phyloP scores from a whole-genome alignment of 37 sponge, comb jelly and placozoan species.

The Aphrocallistes beatrix region DNA sequence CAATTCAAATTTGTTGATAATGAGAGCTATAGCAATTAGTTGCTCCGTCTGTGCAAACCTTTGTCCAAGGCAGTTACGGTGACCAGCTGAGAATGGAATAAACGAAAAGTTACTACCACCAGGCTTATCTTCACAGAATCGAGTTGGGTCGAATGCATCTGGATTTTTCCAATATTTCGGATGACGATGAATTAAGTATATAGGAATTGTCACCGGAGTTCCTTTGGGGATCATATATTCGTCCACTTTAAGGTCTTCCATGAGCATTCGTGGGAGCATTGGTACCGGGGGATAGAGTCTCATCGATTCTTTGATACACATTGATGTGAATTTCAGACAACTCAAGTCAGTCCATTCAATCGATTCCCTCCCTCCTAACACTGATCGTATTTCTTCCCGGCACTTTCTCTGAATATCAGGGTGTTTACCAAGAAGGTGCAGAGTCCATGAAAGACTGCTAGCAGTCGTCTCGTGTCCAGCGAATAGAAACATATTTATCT shows the following conservation, averaged over 20 bases:
- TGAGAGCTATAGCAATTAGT: background rate
- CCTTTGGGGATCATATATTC: conserved; percentile 15
- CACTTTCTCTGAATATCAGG: background rate
- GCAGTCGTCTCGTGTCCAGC: conserved; percentile 19
- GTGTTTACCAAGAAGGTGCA: background rate
- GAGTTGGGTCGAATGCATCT: background rate
- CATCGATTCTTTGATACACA: conserved; percentile 17
- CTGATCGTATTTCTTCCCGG: conserved; percentile 24
- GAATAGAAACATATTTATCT: conserved; percentile 11
- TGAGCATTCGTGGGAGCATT: background rate
- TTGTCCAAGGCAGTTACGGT: conserved; percentile 16
- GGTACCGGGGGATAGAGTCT: background rate
- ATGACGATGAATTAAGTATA: background rate
- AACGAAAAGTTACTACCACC: background rate
- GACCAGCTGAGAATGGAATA: conserved; percentile 17
- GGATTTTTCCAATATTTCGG: conserved; percentile 22
- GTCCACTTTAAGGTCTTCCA: background rate
- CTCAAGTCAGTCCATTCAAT: background rate
- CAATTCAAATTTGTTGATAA: background rate
- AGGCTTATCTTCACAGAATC: background rate
- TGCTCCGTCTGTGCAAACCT: background rate
- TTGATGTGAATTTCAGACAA: background rate
- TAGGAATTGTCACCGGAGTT: background rate
- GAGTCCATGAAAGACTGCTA: background rate
- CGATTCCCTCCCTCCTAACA: conserved; percentile 28